Conservation (phyloP, 2,797 vertebrate genomes). For the Emydoidea blandingii region DNA sequence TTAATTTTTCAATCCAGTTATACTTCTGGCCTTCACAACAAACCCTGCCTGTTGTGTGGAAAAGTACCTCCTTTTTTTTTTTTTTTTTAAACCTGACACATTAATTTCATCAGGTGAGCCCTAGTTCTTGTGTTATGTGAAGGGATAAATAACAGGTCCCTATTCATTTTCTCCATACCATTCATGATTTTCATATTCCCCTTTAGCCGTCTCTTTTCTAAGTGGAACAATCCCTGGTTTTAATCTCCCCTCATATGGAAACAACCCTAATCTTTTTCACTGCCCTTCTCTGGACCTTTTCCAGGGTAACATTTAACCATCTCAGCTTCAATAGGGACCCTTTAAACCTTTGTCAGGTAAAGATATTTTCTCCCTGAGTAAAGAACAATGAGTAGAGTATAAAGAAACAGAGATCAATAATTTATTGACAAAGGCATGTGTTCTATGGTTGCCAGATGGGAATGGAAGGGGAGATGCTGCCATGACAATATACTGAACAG, state of each 20-base stretch:
- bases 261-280: background rate
- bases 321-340: background rate
- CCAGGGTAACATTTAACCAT: background rate
- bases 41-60: background rate
- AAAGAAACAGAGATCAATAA: background rate
- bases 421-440: background rate
- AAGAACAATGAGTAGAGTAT: background rate
- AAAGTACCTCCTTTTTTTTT: background rate
- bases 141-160: background rate
- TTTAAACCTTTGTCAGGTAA: background rate
- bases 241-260: background rate
- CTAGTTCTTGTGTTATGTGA: background rate
- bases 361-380: background rate
- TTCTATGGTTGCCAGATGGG: background rate
- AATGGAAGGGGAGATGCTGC: background rate
- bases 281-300: background rate
- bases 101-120: background rate
- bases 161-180: background rate
- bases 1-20: background rate
- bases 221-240: background rate
- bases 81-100: background rate
- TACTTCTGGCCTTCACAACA: background rate
- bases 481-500: background rate
- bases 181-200: background rate
- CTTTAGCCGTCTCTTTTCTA: background rate